Percentiles rank a stretch among this genome's conserved stretches.
These are phyloP conservation scores for Aphyosemion australe DNA, from an alignment of 2,113 vertebrate genomes.

Conservation along the genomic window DNA sequence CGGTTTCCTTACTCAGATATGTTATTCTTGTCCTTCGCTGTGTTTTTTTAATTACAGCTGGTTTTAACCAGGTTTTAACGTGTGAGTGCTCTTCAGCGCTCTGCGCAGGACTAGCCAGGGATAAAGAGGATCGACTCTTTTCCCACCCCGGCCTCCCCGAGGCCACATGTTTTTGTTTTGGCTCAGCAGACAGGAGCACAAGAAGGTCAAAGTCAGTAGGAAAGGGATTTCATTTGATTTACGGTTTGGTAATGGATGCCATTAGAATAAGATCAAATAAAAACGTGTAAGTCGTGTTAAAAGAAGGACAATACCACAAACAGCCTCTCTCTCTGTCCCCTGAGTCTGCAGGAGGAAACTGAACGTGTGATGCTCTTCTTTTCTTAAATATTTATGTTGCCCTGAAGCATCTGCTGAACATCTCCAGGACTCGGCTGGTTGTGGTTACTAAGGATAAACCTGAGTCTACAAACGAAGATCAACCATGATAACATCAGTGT, in stretches of 20 bases:
- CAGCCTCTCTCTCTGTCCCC: not conserved
- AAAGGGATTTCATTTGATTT: constrained; percentile 56
- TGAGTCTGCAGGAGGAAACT: not conserved
- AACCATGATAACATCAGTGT: not conserved
- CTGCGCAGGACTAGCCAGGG: constrained; percentile 17
- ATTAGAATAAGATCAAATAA: constrained; percentile 26
- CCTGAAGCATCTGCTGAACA: not conserved
- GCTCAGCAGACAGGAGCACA: constrained; percentile 32
- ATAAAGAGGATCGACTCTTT: constrained; percentile 30
- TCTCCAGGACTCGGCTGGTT: not conserved
- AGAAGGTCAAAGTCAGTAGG: constrained; percentile 44
- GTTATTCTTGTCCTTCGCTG: not conserved
- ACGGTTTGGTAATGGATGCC: constrained; percentile 34
- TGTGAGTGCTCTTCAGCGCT: constrained; percentile 18
- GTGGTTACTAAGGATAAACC: not conserved
- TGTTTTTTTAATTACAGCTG: constrained; percentile 37
- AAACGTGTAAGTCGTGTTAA: not conserved
- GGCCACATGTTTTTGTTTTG: constrained; percentile 45
- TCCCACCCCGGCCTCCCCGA: constrained; percentile 15
- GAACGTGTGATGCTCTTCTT: not conserved
- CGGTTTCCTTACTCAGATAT: constrained; percentile 15
- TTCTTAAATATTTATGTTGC: not conserved
- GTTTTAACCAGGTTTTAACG: too few relatives aligned
- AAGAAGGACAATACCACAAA: not conserved
- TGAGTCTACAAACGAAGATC: not conserved